phyloP scores from a whole-genome alignment of 1,140 invertebrate species.

The Heliconius hewitsoni region DNA sequence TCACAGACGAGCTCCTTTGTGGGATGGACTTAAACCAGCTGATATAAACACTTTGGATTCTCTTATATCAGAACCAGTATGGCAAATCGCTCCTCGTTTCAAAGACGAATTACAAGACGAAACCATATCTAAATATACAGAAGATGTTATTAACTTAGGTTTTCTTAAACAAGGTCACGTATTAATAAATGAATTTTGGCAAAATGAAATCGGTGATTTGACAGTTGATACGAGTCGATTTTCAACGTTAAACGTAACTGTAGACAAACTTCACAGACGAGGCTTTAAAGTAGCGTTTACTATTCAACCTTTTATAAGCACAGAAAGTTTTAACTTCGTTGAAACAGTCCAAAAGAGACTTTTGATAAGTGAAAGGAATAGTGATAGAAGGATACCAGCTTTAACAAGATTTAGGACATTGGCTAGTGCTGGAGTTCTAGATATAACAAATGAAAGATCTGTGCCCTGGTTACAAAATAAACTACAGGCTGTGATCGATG shows the following conservation, averaged over 20 bases:
- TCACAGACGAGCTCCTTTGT: slow-evolving; percentile 86
- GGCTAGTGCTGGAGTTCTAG: slow-evolving; percentile 89
- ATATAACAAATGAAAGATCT: slow-evolving; percentile 91
- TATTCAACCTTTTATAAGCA: slow-evolving; percentile 93
- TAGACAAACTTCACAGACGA: slow-evolving; percentile 90
- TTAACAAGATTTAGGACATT: slow-evolving; percentile 89
- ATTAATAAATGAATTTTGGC: slow-evolving; percentile 92
- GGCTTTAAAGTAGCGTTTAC: slow-evolving; percentile 93
- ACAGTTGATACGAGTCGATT: slow-evolving; percentile 87
- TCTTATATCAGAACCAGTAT: slow-evolving; percentile 90
- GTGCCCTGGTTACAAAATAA: slow-evolving; percentile 90
- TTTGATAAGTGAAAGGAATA: slow-evolving; percentile 87
- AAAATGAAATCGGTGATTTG: slow-evolving; percentile 90
- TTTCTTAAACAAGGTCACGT: slow-evolving; percentile 91
- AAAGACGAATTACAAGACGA: slow-evolving; percentile 85
- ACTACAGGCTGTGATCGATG: slow-evolving; percentile 85
- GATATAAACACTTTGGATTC: slow-evolving; percentile 88
- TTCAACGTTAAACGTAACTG: slow-evolving; percentile 87
- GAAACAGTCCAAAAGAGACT: slow-evolving; percentile 87
- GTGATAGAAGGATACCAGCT: slow-evolving; percentile 87
- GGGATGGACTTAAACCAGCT: slow-evolving; percentile 90
- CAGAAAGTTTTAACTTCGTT: slow-evolving; percentile 90
- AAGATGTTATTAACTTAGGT: slow-evolving; percentile 88
- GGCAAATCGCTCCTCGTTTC: slow-evolving; percentile 88
- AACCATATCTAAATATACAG: slow-evolving; percentile 90